Evolutionary conservation across 1,140 invertebrate species (phyloP).

Genomic region (Wiebesia pumilae): DNA sequence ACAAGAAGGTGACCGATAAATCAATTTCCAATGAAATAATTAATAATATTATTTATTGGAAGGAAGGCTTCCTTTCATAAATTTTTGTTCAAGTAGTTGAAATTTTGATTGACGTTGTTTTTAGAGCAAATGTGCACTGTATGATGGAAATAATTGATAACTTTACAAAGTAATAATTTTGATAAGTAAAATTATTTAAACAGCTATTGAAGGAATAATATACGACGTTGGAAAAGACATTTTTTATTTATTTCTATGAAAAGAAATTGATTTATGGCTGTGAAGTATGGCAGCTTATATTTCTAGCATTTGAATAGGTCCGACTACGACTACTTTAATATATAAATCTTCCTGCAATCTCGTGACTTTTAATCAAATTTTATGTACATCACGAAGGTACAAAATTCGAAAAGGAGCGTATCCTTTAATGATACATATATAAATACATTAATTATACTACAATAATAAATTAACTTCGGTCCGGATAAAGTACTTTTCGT

Average conservation of each 20-base stretch:
- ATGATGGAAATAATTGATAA: background rate
- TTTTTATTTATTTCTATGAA: background rate
- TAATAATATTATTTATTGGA: background rate
- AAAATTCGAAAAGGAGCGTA: background rate
- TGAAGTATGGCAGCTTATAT: background rate
- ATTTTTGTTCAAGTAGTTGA: background rate
- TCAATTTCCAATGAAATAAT: background rate
- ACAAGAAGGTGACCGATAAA: background rate
- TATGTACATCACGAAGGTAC: background rate
- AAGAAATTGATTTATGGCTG: background rate
- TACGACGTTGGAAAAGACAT: background rate
- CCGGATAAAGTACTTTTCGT: background rate
- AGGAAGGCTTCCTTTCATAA: background rate
- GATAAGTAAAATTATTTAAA: background rate
- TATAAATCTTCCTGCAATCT: background rate
- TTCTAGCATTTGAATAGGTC: background rate
- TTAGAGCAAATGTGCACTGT: background rate
- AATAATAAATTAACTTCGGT: background rate
- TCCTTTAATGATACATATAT: background rate
- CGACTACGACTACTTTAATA: background rate
- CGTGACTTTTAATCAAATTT: background rate
- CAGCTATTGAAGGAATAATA: background rate
- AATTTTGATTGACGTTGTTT: background rate
- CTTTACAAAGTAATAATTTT: background rate
- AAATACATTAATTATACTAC: background rate